Conservation (phyloP, 2,113 vertebrate species). For the Gopherus flavomarginatus region DNA sequence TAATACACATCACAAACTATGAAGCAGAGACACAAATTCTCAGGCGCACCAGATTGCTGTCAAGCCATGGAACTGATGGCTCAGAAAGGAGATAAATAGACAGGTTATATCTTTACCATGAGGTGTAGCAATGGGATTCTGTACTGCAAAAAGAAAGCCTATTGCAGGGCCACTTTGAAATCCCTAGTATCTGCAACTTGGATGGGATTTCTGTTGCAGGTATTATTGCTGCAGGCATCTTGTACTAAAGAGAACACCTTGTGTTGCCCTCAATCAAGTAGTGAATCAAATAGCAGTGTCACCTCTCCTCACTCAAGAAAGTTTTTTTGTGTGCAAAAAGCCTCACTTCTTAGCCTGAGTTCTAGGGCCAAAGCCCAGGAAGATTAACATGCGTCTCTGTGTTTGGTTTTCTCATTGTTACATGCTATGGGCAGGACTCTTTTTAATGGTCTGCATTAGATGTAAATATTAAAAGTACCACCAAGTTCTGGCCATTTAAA, state of each 20-base stretch:
- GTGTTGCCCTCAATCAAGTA: neutral
- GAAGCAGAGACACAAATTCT: neutral
- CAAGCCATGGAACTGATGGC: neutral
- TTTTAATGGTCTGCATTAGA: neutral
- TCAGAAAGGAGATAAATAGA: neutral
- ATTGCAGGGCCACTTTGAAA: neutral
- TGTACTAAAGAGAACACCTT: neutral
- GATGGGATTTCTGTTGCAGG: neutral
- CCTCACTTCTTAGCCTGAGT: neutral
- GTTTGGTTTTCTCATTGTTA: neutral
- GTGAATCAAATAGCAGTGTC: neutral
- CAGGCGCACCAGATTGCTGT: neutral
- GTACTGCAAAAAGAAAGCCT: rapidly evolving
- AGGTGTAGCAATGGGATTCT: neutral
- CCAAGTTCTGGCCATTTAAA: neutral
- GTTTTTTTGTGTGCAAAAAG: neutral
- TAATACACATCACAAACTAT: neutral
- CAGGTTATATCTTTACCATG: neutral
- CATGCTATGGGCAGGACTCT: neutral
- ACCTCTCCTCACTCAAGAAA: neutral
- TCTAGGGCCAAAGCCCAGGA: neutral
- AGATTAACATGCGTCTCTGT: neutral
- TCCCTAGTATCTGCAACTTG: neutral
- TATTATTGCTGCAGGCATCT: neutral
- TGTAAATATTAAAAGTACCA: neutral